Base-by-base conservation (phyloP, 2,113 vertebrate genomes). In the Cercopithecus mona region DNA sequence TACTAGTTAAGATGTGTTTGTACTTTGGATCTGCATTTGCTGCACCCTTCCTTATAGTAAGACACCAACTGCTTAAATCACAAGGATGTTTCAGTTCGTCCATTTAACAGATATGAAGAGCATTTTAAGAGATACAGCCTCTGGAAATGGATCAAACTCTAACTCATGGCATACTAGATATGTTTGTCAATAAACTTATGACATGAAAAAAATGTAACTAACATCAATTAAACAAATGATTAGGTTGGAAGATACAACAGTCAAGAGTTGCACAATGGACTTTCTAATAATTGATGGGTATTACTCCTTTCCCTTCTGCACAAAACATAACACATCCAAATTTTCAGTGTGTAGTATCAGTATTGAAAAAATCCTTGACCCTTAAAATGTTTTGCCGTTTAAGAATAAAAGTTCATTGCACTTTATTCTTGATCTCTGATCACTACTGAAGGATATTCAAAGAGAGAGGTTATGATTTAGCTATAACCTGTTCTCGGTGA, bases 341-440 rank as follows among this genome's bases (percentile, higher is more conserved):
- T 73, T 48, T 90, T 82, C 57, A 83, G 5, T 50, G 4, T 48
- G 8, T 45, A 52, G 55, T 82, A 93, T 89, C 32, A 50, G 16
- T 76, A 1, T 66, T 86, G 61, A 97, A 83, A 80, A 52, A 25
- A 50, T 87, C 12, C 11, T 88, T 81, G 48, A 1, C 0, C 0
- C 32, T 97, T 97, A 95, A 84, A 25, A 91, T 38, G 9, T 89
- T 45, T 95, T 94, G 68, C 76, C 86, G 6, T 93, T 84, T 57
- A 96, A 70, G 66, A 40, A 12, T 57, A 16, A 9, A 84, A 57
- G 30, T 73, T 6, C 30, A 81, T 5, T 40, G 22, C 72, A 55
- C 30, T 97, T 96, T 97, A 64, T 90, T 73, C n/a, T 82, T 92
- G 83, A 89, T 55, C 78, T 22, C 50, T 89, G 35, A 38, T 70